Percentiles rank a stretch among this genome's conserved stretches.
Conservation (phyloP, 2,113 vertebrate species). For the Scalopus aquaticus region DNA sequence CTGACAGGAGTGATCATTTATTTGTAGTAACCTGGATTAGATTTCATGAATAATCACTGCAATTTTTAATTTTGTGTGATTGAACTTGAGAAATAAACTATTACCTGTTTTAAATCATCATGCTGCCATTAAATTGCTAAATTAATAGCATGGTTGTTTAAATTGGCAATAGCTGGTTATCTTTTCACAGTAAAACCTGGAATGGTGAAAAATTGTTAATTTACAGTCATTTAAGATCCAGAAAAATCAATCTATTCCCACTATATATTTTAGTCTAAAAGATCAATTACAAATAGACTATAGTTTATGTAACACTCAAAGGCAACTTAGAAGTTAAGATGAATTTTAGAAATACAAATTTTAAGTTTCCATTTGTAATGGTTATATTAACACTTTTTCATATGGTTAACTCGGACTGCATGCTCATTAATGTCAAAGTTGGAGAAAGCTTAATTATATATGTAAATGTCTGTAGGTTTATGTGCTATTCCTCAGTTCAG, state of each 20-base stretch:
- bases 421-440: not conserved
- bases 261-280: not conserved
- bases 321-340: conserved; percentile 31
- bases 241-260: not conserved
- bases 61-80: not conserved
- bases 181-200: not conserved
- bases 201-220: not conserved
- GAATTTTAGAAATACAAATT: not conserved
- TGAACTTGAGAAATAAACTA: not conserved
- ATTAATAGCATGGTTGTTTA: not conserved
- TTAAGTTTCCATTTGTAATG: not conserved
- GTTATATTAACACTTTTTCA: not conserved
- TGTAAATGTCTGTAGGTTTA: not conserved
- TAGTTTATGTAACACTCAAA: not conserved
- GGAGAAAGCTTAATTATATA: not conserved
- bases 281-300: not conserved
- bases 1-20: not conserved
- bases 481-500: not conserved
- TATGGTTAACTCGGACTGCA: not conserved
- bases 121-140: not conserved
- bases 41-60: not conserved
- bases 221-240: not conserved
- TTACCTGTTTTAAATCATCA: not conserved
- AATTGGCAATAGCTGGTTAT: not conserved
- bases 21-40: not conserved